A percentile compares a stretch with the other conserved stretches of the same genome.
These are phyloP conservation scores for Mactromeris polynyma DNA, from an alignment of 2,888 invertebrate species.

Conservation along the genomic window DNA sequence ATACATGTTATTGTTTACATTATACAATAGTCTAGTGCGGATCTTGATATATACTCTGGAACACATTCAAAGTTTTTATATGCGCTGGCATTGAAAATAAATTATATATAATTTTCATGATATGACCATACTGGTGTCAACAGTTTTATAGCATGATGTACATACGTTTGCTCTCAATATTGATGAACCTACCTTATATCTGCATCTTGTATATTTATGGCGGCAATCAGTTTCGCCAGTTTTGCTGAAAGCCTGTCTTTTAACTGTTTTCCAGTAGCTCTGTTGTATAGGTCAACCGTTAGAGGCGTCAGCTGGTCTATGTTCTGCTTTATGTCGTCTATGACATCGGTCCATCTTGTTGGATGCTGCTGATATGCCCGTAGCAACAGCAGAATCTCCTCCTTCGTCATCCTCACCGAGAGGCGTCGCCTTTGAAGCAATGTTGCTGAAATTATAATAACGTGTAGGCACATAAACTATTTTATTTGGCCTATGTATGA, in stretches of 20 bases:
- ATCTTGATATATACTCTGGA: too few species aligned
- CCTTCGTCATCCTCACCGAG: not conserved
- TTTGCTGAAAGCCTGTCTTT: not conserved
- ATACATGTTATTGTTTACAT: too few species aligned
- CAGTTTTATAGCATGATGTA: too few species aligned
- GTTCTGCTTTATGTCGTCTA: not conserved
- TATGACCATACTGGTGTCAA: too few species aligned
- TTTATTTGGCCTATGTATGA: too few species aligned
- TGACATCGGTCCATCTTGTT: not conserved
- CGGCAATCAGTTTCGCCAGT: not conserved
- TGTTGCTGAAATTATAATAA: not conserved
- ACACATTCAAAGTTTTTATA: too few species aligned
- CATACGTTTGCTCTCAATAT: too few species aligned
- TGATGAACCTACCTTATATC: too few species aligned
- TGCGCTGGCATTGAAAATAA: too few species aligned
- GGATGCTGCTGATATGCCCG: not conserved
- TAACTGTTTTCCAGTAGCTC: not conserved
- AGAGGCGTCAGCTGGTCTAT: not conserved
- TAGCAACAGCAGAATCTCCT: not conserved
- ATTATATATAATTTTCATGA: too few species aligned
- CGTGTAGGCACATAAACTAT: too few species aligned
- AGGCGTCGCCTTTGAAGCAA: not conserved
- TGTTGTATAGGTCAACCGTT: not conserved
- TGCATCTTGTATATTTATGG: not conserved
- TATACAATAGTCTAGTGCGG: too few species aligned